These are phyloP conservation scores for Fopius arisanus DNA, from an alignment of 1,140 invertebrate species.

Conservation along the genomic window DNA sequence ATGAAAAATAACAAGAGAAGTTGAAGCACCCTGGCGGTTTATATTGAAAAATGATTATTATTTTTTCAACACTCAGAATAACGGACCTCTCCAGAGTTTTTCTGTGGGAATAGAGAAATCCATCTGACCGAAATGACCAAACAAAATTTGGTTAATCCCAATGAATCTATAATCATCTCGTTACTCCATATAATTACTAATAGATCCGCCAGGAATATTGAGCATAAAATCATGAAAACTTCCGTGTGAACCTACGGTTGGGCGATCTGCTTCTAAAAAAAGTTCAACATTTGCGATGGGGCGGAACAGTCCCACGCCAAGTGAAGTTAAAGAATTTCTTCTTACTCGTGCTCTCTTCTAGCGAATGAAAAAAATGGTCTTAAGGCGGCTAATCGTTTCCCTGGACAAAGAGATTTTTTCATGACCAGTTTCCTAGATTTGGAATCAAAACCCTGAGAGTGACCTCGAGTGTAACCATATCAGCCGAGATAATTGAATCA, in stretches of 20 bases:
- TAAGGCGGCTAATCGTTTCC: background rate
- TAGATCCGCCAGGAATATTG: background rate
- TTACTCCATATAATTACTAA: background rate
- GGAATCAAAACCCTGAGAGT: constrained; percentile 36
- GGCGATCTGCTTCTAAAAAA: background rate
- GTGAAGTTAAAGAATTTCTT: background rate
- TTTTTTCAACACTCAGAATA: too few species aligned
- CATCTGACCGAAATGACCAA: too few species aligned
- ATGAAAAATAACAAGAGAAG: too few species aligned
- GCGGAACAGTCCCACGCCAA: constrained; percentile 14
- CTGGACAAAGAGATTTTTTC: constrained; percentile 31
- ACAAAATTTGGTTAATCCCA: too few species aligned
- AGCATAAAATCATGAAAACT: background rate
- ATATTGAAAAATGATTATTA: too few species aligned
- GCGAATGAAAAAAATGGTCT: background rate
- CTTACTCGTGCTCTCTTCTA: background rate
- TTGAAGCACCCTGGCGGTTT: too few species aligned
- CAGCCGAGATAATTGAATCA: constrained; percentile 49
- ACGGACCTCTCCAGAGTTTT: too few species aligned
- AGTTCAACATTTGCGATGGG: background rate
- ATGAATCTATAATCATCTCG: background rate
- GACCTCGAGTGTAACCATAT: constrained; percentile 32
- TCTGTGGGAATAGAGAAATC: too few species aligned
- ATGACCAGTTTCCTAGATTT: constrained; percentile 13
- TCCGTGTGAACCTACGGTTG: background rate